phyloP scores from a whole-genome alignment of 1,140 invertebrate species.

The Meloidogyne hapla region DNA sequence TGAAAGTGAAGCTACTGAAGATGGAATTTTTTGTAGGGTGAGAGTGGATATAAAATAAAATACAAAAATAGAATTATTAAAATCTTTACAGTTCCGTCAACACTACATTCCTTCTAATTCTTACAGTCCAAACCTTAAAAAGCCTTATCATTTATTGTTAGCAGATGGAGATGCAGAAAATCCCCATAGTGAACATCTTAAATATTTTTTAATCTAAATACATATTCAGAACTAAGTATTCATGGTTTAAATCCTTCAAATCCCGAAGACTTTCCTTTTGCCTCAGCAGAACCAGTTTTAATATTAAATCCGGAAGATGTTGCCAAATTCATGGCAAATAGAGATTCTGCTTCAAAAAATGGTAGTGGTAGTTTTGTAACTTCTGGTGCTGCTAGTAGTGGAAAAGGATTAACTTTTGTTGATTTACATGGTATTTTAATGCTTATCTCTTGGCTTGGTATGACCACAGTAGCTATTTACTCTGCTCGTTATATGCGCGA shows the following conservation, averaged over 20 bases:
- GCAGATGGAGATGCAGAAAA: background rate
- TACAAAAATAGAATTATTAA: background rate
- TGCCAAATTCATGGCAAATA: background rate
- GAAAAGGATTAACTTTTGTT: conserved; percentile 15
- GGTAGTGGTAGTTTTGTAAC: background rate
- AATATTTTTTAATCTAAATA: background rate
- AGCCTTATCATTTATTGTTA: conserved; percentile 12
- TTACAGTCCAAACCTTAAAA: conserved; percentile 14
- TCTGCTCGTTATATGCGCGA: conserved; percentile 45
- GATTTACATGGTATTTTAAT: conserved; percentile 37
- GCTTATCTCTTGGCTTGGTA: conserved; percentile 44
- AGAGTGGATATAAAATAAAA: background rate
- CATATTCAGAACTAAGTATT: background rate
- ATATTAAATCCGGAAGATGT: background rate
- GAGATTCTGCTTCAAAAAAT: background rate
- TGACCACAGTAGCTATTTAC: conserved; percentile 36
- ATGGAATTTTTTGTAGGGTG: conserved; percentile 34
- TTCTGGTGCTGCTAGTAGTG: background rate
- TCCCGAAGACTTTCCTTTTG: background rate
- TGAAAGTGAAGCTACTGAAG: conserved; percentile 16
- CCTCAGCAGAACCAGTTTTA: background rate
- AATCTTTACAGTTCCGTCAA: conserved; percentile 1
- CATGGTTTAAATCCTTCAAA: background rate
- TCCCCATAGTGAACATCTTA: background rate
- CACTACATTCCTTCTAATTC: conserved; percentile 11